These are phyloP conservation scores for Hormiphora californensis DNA, from an alignment of 37 sponge, comb jelly and placozoan species.

Conservation along the genomic window DNA sequence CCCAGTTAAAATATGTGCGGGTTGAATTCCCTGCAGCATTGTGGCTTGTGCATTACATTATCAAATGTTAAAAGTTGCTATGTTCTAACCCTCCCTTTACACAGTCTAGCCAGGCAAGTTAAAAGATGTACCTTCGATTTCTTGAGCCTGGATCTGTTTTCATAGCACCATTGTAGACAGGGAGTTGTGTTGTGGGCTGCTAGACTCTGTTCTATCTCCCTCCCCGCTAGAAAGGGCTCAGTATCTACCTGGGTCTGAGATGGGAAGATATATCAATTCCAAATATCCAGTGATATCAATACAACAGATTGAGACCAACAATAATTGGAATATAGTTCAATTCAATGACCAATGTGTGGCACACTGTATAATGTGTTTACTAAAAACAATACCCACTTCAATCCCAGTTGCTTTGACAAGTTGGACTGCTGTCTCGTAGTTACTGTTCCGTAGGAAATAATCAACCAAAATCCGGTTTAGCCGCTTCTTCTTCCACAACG, in stretches of 20 bases:
- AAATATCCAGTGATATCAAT: not conserved
- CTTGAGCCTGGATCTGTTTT: slow-evolving; percentile 83
- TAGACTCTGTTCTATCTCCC: slow-evolving; percentile 79
- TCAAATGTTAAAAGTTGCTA: no score
- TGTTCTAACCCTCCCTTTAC: no score
- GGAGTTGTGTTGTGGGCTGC: slow-evolving; percentile 69
- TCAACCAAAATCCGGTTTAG: slow-evolving; percentile 82
- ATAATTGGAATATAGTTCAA: not conserved
- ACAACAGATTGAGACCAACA: not conserved
- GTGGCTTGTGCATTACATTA: no score
- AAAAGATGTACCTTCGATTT: slow-evolving; percentile 72
- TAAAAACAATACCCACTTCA: slow-evolving; percentile 65
- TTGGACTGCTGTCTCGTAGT: slow-evolving; percentile 68
- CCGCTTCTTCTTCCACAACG: slow-evolving; percentile 14
- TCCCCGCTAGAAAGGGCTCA: slow-evolving; percentile 72
- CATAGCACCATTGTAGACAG: slow-evolving; percentile 87
- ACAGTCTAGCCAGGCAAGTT: no score
- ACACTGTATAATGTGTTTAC: no score
- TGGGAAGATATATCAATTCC: not conserved
- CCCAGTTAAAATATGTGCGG: no score
- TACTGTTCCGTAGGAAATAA: slow-evolving; percentile 73
- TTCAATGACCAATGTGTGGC: no score
- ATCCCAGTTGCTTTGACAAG: slow-evolving; percentile 68
- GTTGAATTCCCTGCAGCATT: no score
- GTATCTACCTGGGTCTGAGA: slow-evolving; percentile 75